Conservation (phyloP, 2,113 vertebrate genomes). For the Rhagologus leucostigma region DNA sequence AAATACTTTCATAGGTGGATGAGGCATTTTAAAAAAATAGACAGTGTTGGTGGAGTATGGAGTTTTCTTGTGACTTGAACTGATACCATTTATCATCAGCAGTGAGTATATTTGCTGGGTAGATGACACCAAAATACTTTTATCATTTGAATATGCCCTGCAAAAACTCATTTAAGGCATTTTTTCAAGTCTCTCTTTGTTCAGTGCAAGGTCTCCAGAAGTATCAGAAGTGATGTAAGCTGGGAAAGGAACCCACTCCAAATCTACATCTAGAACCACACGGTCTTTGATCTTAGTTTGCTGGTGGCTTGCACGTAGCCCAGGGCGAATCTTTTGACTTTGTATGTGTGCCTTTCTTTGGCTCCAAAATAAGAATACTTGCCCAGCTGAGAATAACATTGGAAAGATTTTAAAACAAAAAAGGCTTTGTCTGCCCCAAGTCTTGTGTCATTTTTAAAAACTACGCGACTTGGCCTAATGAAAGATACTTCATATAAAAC, state of each 20-base stretch:
- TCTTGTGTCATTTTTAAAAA: neutral
- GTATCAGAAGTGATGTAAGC: neutral
- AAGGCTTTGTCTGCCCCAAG: neutral
- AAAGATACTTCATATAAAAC: slow-evolving; percentile 8
- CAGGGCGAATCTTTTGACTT: neutral
- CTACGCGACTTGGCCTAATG: neutral
- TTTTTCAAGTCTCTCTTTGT: neutral
- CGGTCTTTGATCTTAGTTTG: neutral
- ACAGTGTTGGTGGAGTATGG: neutral
- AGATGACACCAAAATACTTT: neutral
- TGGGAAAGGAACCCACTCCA: neutral
- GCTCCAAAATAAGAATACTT: neutral
- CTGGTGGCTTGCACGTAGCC: neutral
- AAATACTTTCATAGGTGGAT: neutral
- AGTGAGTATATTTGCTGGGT: neutral
- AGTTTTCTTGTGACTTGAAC: neutral
- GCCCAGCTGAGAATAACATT: neutral
- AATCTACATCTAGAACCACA: neutral
- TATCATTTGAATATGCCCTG: neutral
- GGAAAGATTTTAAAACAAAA: neutral
- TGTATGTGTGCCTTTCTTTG: neutral
- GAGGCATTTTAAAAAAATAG: neutral
- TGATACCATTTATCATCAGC: neutral
- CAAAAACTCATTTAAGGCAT: neutral
- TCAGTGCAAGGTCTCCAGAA: neutral